Base-by-base conservation (phyloP, 2,113 vertebrate species). In the Apistogramma diplotaenia region DNA sequence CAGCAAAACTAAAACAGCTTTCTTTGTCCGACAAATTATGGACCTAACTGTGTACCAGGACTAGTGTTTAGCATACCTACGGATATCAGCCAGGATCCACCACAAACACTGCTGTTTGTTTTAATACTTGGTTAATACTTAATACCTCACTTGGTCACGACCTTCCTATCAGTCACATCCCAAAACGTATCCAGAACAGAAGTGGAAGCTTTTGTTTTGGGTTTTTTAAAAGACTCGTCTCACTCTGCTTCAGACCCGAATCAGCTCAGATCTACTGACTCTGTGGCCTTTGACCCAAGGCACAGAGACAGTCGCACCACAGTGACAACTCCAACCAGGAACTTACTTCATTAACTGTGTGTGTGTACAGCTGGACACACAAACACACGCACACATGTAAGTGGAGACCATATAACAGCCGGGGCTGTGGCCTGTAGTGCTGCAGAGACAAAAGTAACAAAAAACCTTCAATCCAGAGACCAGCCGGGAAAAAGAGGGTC, bases 301-400 rank as follows among this genome's bases (percentile, higher is more conserved):
- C 58, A 27, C 59, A 1, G 57, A 72, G 81, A 73, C 62, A 27
- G 83, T 94, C 89, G 19, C 93, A 89, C 89, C 74, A 77, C 55
- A 16, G 75, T 92, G 93, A 88, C 85, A 93, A 93, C 91, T 87
- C 81, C 81, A 86, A 76, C 72, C 83, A 56, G 82, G 84, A 89
- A 89, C 91, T 92, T 12, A 85, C 79, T 91, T 93, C 91, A 93
- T 94, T 93, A 93, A 86, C 85, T 80, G 80, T 89, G 83, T 92
- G 89, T 93, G 91, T 93, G 88, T 91, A 74, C 91, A 93, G 92
- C 91, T 94, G 93, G 88, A 89, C 83, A 89, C 87, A 91, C 80
- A 89, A 74, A 85, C 82, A 85, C 81, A 83, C 81, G 77, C 61
- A 74, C 49, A 73, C 85, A 87, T 6, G 57, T 77, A 86, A 84